Percentiles rank a stretch among this genome's conserved stretches.
These are phyloP conservation scores for Brachionus koreanus DNA, from an alignment of 1,140 invertebrate species.

Conservation along the genomic window DNA sequence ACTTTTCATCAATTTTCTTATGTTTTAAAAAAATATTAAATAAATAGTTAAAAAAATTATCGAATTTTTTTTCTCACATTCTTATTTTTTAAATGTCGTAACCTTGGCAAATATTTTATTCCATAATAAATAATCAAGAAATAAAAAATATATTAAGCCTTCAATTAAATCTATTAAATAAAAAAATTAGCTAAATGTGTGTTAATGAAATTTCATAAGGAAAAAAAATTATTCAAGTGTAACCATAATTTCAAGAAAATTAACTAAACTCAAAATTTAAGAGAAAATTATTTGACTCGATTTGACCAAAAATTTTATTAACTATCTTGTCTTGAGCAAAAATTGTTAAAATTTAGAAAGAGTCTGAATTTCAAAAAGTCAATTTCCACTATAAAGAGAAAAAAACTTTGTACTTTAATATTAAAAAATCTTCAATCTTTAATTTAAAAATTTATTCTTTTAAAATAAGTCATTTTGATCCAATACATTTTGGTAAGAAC, in stretches of 20 bases:
- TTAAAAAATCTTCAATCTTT: not conserved
- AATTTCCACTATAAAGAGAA: not conserved
- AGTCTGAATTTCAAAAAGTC: not conserved
- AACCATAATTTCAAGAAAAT: not conserved
- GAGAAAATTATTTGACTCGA: not conserved
- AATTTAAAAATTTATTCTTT: not conserved
- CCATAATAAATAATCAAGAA: too few relatives aligned
- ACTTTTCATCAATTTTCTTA: too few relatives aligned
- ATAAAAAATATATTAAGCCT: too few relatives aligned
- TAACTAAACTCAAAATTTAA: too few relatives aligned
- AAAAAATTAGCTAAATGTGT: too few relatives aligned
- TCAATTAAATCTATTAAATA: too few relatives aligned
- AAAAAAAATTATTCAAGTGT: not conserved
- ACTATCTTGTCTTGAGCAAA: not conserved
- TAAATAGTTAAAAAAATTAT: too few relatives aligned
- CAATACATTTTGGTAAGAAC: not conserved
- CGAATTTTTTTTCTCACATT: not conserved
- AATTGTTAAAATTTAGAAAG: not conserved
- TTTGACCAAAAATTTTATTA: not conserved
- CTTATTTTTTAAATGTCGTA: not conserved
- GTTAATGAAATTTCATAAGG: too few relatives aligned
- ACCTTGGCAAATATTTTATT: not conserved
- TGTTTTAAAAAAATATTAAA: too few relatives aligned
- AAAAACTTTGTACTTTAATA: not conserved
- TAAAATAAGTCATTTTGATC: not conserved